Percentiles rank a stretch among this genome's conserved stretches.
These are phyloP conservation scores for Caranx melampygus DNA, from an alignment of 2,113 vertebrate genomes.

Conservation along the genomic window DNA sequence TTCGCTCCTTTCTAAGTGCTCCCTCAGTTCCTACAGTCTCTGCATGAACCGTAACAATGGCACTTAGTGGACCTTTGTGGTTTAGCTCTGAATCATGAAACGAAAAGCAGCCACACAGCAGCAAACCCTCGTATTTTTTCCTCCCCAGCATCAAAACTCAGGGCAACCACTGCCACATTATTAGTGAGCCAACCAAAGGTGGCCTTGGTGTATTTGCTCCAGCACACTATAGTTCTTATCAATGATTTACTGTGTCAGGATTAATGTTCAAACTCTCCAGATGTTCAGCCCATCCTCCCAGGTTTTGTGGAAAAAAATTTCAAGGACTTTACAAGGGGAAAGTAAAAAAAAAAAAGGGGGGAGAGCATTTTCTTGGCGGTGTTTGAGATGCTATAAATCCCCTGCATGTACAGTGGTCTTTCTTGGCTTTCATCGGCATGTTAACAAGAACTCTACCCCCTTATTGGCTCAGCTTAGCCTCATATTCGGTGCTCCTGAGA, in stretches of 20 bases:
- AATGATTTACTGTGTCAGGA: conserved; percentile 50
- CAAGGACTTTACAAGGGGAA: not conserved
- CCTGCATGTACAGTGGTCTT: conserved; percentile 2
- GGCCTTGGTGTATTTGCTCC: conserved; percentile 53
- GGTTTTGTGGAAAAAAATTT: conserved; percentile 19
- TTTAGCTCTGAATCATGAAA: conserved; percentile 46
- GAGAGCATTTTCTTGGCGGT: conserved; percentile 12
- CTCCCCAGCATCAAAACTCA: conserved; percentile 42
- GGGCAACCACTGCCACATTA: conserved; percentile 47
- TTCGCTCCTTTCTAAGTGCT: conserved; percentile 15
- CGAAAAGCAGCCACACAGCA: conserved; percentile 37
- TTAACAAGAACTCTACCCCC: conserved; percentile 19
- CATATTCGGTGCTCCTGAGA: conserved; percentile 29
- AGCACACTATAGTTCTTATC: conserved; percentile 27
- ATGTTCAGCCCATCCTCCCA: conserved; percentile 8
- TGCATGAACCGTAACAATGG: conserved; percentile 31
- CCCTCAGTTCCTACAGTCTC: conserved; percentile 18
- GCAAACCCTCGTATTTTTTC: conserved; percentile 48
- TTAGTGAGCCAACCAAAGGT: conserved; percentile 53
- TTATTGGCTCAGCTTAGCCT: conserved; percentile 29
- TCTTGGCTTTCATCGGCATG: conserved; percentile 22
- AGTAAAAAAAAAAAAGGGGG: not conserved
- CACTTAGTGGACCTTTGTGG: conserved; percentile 39
- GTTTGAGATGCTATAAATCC: not conserved
- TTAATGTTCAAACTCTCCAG: conserved; percentile 33